phyloP scores from a whole-genome alignment of 2,113 vertebrate species.

The Puffinus mauretanicus region DNA sequence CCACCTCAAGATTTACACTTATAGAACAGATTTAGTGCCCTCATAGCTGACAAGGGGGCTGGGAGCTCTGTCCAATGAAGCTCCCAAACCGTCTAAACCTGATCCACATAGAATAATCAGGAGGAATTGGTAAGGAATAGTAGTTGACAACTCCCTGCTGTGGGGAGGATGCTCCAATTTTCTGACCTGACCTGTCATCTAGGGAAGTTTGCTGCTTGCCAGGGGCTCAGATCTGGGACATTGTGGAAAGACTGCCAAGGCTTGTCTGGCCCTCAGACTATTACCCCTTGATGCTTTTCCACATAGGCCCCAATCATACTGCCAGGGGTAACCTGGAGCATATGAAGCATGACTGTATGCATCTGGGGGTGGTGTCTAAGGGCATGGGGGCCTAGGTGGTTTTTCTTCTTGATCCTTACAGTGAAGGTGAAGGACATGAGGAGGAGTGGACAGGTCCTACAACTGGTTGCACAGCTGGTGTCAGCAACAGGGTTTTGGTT shows the following conservation, averaged over 20 bases:
- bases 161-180: neutral
- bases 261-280: neutral
- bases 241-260: accelerated
- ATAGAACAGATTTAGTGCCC: neutral
- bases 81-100: neutral
- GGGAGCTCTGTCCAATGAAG: neutral
- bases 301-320: neutral
- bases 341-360: neutral
- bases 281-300: neutral
- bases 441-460: neutral
- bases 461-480: neutral
- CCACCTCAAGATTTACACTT: neutral
- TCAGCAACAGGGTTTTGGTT: neutral
- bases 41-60: neutral
- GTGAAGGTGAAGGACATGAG: neutral
- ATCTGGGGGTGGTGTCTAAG: neutral
- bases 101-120: neutral
- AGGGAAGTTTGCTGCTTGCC: neutral
- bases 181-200: neutral
- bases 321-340: neutral
- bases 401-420: neutral
- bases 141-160: neutral
- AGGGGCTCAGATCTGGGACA: neutral
- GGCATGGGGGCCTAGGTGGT: neutral
- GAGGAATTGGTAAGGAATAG: neutral